Evolutionary conservation across 2,888 invertebrate species (phyloP).

Genomic region (Hipparchia semele): DNA sequence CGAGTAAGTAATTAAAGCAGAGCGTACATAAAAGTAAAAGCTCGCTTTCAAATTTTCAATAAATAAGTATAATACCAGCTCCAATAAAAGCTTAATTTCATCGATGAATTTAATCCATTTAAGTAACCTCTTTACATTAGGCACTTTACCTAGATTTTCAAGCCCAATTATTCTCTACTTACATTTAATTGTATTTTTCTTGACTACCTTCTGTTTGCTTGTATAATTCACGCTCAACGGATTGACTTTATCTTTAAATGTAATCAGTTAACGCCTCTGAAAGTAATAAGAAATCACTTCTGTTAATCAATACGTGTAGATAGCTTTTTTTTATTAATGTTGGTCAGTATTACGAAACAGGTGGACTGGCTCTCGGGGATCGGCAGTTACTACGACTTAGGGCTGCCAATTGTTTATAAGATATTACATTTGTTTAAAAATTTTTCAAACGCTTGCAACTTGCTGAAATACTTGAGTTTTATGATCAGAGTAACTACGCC

Average conservation of each 20-base stretch:
- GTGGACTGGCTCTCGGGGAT: conserved; percentile 32
- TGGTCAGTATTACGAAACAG: conserved; percentile 34
- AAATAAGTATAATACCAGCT: too few relatives aligned
- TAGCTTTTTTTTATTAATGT: conserved; percentile 29
- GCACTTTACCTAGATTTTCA: background rate
- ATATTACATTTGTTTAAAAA: background rate
- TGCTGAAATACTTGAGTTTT: too few relatives aligned
- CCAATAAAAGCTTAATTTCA: too few relatives aligned
- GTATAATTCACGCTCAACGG: conserved; percentile 17
- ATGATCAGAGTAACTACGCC: too few relatives aligned
- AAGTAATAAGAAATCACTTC: conserved; percentile 27
- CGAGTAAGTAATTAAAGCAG: too few relatives aligned
- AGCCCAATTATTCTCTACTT: background rate
- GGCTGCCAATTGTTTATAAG: conserved; percentile 2
- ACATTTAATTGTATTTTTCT: background rate
- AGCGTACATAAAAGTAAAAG: too few relatives aligned
- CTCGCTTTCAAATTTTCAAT: too few relatives aligned
- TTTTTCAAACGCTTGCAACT: background rate
- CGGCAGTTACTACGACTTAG: conserved; percentile 19
- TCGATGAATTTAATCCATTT: too few relatives aligned
- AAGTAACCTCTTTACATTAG: background rate
- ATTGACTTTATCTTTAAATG: conserved; percentile 23
- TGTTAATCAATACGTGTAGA: conserved; percentile 23
- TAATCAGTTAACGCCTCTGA: conserved; percentile 28
- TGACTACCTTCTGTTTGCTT: conserved; percentile 15